A percentile compares a stretch with the other conserved stretches of the same genome.
Evolutionary conservation across 2,797 vertebrate species (phyloP).

Genomic region (Takifugu rubripes): DNA sequence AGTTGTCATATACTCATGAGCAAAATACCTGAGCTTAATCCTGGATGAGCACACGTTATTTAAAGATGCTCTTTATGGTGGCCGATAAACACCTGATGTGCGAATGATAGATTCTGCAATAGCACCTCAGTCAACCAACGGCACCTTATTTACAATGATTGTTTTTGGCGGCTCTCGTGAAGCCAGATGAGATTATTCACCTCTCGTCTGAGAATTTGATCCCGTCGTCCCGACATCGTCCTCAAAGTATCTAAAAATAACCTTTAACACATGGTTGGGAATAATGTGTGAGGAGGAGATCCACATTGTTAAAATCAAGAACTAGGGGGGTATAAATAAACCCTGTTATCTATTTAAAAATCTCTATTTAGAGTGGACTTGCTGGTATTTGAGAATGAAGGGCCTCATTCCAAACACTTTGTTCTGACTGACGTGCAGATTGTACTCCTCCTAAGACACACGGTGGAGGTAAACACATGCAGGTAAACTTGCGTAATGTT

Average conservation of each 20-base stretch:
- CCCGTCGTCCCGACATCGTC: not conserved
- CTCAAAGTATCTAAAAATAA: slow-evolving; percentile 69
- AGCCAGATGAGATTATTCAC: slow-evolving; percentile 22
- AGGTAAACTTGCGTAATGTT: not conserved
- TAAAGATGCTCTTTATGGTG: too few relatives aligned
- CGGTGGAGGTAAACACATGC: not conserved
- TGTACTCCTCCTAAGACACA: slow-evolving; percentile 19
- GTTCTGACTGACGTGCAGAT: slow-evolving; percentile 35
- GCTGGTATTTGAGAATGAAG: slow-evolving; percentile 42
- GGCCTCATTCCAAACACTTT: slow-evolving; percentile 44
- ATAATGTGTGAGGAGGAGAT: slow-evolving; percentile 54
- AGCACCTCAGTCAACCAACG: too few relatives aligned
- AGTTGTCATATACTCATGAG: too few relatives aligned
- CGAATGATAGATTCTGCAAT: too few relatives aligned
- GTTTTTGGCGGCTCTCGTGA: slow-evolving; percentile 1
- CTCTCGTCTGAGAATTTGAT: slow-evolving; percentile 34
- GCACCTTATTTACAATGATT: not conserved
- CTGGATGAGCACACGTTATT: too few relatives aligned
- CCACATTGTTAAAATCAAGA: slow-evolving; percentile 64
- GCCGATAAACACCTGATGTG: too few relatives aligned
- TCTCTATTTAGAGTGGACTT: slow-evolving; percentile 58
- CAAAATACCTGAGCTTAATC: too few relatives aligned
- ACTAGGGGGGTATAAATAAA: slow-evolving; percentile 62
- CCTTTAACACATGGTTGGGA: slow-evolving; percentile 51
- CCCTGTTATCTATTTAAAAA: slow-evolving; percentile 61